These are phyloP conservation scores for Andinoacara biseriatus DNA, from an alignment of 2,113 vertebrate genomes.

Conservation along the genomic window DNA sequence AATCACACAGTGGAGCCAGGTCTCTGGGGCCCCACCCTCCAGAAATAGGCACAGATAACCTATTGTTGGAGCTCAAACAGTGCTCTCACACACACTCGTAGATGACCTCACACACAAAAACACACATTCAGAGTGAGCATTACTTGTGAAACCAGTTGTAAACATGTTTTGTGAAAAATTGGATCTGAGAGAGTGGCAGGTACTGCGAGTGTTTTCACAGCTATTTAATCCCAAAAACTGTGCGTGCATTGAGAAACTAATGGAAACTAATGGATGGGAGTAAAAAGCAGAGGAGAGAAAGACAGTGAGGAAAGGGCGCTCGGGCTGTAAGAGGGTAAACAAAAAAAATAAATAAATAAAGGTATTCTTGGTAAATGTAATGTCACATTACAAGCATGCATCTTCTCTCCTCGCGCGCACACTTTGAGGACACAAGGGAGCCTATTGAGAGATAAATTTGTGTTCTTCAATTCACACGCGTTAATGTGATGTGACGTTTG, in stretches of 20 bases:
- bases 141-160: slow-evolving; percentile 36
- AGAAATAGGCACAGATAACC: slow-evolving; percentile 72
- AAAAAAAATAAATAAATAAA: slow-evolving; percentile 31
- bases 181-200: slow-evolving; percentile 40
- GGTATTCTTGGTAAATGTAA: slow-evolving; percentile 38
- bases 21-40: slow-evolving; percentile 64
- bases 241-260: slow-evolving; percentile 28
- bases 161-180: slow-evolving; percentile 54
- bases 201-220: slow-evolving; percentile 44
- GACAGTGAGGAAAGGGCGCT: slow-evolving; percentile 1
- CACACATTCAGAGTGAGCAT: slow-evolving; percentile 38
- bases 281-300: slow-evolving; percentile 29
- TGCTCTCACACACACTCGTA: slow-evolving; percentile 21
- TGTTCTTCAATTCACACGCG: slow-evolving; percentile 5
- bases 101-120: slow-evolving; percentile 48
- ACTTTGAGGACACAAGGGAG: background rate
- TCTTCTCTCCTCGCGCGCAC: background rate
- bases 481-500: slow-evolving; percentile 38
- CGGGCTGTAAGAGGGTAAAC: background rate
- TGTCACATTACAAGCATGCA: background rate
- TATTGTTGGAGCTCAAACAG: slow-evolving; percentile 70
- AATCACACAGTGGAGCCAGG: slow-evolving; percentile 60
- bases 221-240: slow-evolving; percentile 46
- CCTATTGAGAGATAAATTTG: slow-evolving; percentile 4
- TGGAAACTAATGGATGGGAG: slow-evolving; percentile 45